A percentile compares a stretch with the other conserved stretches of the same genome.
Conservation (phyloP, 2,797 vertebrate species). For the Lacerta viridis region DNA sequence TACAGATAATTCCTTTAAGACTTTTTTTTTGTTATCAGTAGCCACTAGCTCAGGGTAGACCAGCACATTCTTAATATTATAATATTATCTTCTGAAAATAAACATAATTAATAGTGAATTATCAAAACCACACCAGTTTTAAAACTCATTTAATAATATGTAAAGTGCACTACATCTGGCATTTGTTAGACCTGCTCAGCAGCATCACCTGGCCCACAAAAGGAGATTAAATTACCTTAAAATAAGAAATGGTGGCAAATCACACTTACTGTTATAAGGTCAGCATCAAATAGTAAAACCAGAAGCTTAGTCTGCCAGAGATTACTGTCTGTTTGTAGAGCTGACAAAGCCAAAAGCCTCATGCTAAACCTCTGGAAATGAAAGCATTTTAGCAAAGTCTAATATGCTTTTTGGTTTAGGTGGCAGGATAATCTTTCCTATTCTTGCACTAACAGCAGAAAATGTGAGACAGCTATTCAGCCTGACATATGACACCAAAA, state of each 20-base stretch:
- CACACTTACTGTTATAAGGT: conserved; percentile 20
- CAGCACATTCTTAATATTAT: background rate
- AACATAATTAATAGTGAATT: background rate
- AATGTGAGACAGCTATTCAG: conserved; percentile 35
- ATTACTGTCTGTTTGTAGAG: conserved; percentile 51
- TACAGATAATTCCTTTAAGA: conserved; percentile 28
- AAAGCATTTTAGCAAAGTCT: conserved; percentile 46
- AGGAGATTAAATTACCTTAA: conserved; percentile 44
- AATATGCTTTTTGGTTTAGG: conserved; percentile 46
- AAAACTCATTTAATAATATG: conserved; percentile 3
- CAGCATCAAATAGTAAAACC: conserved; percentile 40
- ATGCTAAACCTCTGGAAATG: conserved; percentile 52
- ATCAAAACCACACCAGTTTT: conserved; percentile 1
- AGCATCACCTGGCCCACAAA: background rate
- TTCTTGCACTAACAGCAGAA: conserved; percentile 45
- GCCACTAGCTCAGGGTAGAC: conserved; percentile 28
- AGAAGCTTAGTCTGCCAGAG: conserved; percentile 43
- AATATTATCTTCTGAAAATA: conserved; percentile 25
- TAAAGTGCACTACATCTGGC: background rate
- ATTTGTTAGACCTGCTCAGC: background rate
- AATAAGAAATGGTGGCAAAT: conserved; percentile 39
- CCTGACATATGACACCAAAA: conserved; percentile 39
- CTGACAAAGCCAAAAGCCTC: conserved; percentile 35
- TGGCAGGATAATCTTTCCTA: conserved; percentile 42
- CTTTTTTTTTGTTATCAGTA: conserved; percentile 41